These are phyloP conservation scores for Tyrannus savana DNA, from an alignment of 2,113 vertebrate genomes.

Conservation along the genomic window DNA sequence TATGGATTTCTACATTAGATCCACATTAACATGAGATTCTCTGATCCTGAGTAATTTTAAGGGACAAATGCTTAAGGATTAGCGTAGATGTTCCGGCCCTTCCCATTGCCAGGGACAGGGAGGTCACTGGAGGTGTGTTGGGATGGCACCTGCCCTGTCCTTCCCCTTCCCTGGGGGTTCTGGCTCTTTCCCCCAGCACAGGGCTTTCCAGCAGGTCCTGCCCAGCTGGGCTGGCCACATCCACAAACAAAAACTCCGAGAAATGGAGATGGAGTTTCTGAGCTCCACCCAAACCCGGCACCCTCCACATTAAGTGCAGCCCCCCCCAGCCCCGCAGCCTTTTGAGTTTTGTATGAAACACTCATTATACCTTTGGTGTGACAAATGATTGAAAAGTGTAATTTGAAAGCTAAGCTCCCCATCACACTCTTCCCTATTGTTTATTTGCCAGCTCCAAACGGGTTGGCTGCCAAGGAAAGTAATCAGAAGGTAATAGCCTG, in stretches of 20 bases:
- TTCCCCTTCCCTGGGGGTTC: not conserved
- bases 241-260: not conserved
- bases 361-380: conserved; percentile 44
- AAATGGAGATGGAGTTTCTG: not conserved
- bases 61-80: not conserved
- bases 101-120: not conserved
- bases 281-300: not conserved
- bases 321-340: not conserved
- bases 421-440: conserved; percentile 45
- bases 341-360: not conserved
- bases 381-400: conserved; percentile 59
- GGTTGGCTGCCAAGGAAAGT: conserved; percentile 70
- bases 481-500: conserved; percentile 72
- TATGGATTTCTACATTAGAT: conserved; percentile 67
- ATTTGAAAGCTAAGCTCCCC: conserved; percentile 52
- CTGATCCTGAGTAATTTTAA: conserved; percentile 15
- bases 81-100: not conserved
- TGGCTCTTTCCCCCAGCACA: not conserved
- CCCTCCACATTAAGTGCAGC: not conserved
- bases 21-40: conserved; percentile 38
- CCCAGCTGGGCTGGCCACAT: not conserved
- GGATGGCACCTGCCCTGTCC: not conserved
- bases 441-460: conserved; percentile 57
- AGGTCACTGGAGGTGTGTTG: not conserved
- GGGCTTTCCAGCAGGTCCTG: not conserved